Base-by-base conservation (phyloP, 2,888 invertebrate species). In the Agrochola lota region DNA sequence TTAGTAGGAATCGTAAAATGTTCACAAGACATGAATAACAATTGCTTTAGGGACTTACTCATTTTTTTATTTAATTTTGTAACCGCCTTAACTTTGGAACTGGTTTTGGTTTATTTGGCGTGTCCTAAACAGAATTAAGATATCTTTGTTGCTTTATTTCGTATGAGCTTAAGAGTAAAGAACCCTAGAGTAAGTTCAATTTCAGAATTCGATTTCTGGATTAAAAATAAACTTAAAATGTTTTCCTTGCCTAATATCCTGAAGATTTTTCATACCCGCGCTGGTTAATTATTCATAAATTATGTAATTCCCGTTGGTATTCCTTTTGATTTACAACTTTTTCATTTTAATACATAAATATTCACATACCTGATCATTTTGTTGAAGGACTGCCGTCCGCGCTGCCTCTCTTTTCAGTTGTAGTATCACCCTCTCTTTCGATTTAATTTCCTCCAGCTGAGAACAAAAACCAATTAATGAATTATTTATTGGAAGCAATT, bases 371-470 rank as follows among this genome's bases (percentile, higher is more conserved):
- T 97, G 96, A 90, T 95, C 95, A 92, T 93, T 90, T 77, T 92
- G 94, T 77, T 89, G 93, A 78, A 92, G 85, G 73, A 92, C 90
- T 81, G 93, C 89, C 80, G 91, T 88, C 89, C 93, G 91, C 92
- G 94, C 93, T 91, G 92, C 93, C 90, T 95, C 96, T 89, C 96
- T 90, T 91, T 92, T 95, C 90, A 97, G 90, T 94, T 97, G 97
- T 94, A 97, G 96, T 91, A 97, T 97, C 93, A 97, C 96, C 93
- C 97, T 97, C 95, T 97, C 97, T 95, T 97, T 97, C 96, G 97
- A 97, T 97, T 97, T 97, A 90, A 97, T 97, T 97, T 97, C 97
- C 97, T 97, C 97, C 97, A 97, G 97, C 97, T 97, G 95, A 46
- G 93, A 93, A 91, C 87, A 93, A 92, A 83, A 82, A 62, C 11